phyloP scores from a whole-genome alignment of 2,113 vertebrate genomes.

The Petroica traversi region DNA sequence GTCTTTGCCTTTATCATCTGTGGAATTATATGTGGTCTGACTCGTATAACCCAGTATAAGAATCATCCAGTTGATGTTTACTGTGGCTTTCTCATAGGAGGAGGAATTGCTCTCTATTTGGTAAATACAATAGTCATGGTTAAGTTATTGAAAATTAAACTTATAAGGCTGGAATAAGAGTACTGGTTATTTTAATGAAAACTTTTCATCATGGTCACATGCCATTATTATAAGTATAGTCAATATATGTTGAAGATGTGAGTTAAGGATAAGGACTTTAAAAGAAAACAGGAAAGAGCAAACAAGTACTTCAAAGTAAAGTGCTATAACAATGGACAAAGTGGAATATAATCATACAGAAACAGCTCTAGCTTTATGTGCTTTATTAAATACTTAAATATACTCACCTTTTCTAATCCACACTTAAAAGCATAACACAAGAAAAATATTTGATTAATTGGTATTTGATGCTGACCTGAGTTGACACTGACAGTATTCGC shows the following conservation, averaged over 20 bases:
- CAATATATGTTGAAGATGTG: not conserved
- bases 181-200: not conserved
- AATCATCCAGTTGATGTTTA: conserved; percentile 97
- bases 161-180: not conserved
- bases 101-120: conserved; percentile 93
- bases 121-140: conserved; percentile 71
- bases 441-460: not conserved
- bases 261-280: not conserved
- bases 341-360: not conserved
- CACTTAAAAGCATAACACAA: not conserved
- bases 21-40: conserved; percentile 95
- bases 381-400: not conserved
- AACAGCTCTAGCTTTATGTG: not conserved
- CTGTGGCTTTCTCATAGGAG: conserved; percentile 94
- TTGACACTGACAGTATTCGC: not conserved
- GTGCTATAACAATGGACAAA: not conserved
- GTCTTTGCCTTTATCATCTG: conserved; percentile 97
- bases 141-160: not conserved
- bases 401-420: not conserved
- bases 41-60: conserved; percentile 96
- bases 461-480: not conserved
- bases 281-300: not conserved
- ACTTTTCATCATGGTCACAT: not conserved
- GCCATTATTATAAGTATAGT: not conserved
- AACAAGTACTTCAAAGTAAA: not conserved